A percentile compares a stretch with the other conserved stretches of the same genome.
phyloP scores from a whole-genome alignment of 2,797 vertebrate species.

The Thalassophryne amazonica region DNA sequence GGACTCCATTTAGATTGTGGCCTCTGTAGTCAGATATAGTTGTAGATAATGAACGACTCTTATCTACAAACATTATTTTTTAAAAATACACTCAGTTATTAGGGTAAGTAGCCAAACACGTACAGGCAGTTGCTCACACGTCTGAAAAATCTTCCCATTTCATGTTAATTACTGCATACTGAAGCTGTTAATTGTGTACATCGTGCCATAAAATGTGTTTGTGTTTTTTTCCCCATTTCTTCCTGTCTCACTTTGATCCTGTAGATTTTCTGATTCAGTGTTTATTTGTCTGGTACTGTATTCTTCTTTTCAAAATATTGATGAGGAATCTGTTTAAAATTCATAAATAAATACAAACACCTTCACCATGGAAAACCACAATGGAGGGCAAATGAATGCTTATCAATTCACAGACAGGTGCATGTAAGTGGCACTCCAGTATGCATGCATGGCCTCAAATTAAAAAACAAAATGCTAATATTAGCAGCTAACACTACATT shows the following conservation, averaged over 20 bases:
- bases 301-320: constrained; percentile 34
- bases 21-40: constrained; percentile 36
- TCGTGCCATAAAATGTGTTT: constrained; percentile 32
- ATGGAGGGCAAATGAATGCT: too few species aligned
- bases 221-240: neutral
- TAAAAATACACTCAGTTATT: constrained; percentile 76
- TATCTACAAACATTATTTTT: constrained; percentile 59
- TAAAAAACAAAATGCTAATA: too few species aligned
- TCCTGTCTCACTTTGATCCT: neutral
- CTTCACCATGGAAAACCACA: too few species aligned
- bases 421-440: too few species aligned
- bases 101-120: constrained; percentile 44
- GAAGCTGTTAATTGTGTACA: constrained; percentile 56
- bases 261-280: constrained; percentile 3
- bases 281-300: constrained; percentile 25
- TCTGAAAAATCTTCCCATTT: constrained; percentile 55
- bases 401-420: too few species aligned
- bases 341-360: constrained; percentile 40
- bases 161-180: constrained; percentile 59
- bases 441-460: too few species aligned
- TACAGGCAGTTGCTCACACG: constrained; percentile 40
- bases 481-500: too few species aligned
- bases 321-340: constrained; percentile 47
- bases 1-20: constrained; percentile 16
- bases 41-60: constrained; percentile 59